A percentile compares a stretch with the other conserved stretches of the same genome.
Conservation (phyloP, 2,113 vertebrate species). For the Antechinus flavipes region DNA sequence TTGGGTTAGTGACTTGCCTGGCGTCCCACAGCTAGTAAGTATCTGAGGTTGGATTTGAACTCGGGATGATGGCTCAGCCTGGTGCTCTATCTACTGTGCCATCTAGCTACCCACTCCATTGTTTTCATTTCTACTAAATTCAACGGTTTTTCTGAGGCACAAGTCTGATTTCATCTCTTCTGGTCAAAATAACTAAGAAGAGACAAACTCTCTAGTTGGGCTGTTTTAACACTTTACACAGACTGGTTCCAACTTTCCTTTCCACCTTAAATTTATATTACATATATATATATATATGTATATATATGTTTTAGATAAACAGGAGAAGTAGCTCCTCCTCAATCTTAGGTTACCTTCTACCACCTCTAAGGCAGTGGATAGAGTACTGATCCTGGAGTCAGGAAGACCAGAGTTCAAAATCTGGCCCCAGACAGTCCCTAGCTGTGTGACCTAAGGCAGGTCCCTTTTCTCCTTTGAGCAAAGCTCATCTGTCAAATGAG, state of each 20-base stretch:
- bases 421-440: too few relatives aligned
- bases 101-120: too few relatives aligned
- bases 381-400: too few relatives aligned
- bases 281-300: background rate
- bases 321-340: background rate
- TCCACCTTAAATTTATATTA: background rate
- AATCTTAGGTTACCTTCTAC: background rate
- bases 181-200: background rate
- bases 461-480: too few relatives aligned
- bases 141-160: too few relatives aligned
- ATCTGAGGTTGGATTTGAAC: background rate
- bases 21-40: background rate
- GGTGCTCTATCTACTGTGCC: background rate
- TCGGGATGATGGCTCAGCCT: background rate
- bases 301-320: background rate
- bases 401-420: too few relatives aligned
- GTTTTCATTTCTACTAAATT: too few relatives aligned
- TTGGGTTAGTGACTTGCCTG: background rate
- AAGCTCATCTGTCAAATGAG: too few relatives aligned
- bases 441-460: too few relatives aligned
- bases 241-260: background rate
- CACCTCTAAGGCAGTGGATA: background rate
- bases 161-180: background rate
- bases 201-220: background rate
- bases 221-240: background rate